Base-by-base conservation (phyloP, 53 echinoderm and acorn worm genomes). In the Henricia sp. region DNA sequence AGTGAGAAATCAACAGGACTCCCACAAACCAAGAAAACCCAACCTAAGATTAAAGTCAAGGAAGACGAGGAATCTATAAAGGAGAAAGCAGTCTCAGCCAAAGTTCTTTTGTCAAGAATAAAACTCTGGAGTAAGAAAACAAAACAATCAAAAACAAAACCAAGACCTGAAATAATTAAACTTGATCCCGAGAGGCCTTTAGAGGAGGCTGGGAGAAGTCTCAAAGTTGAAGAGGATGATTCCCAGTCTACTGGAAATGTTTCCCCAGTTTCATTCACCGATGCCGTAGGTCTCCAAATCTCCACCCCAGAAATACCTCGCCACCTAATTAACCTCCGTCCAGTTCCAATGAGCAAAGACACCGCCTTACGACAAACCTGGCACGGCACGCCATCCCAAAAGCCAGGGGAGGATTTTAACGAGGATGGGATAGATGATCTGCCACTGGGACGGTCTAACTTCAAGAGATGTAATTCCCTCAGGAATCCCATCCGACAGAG, bases 321-420 rank as follows among this genome's bases (percentile, higher is more conserved):
- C 43, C 29, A 26, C 6, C 26, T 29, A 16, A 9, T 53, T 16
- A 3, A 12, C 27, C 44, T 77, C 42, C 30, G 85, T 35, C 53
- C 85, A 0, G 85, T 77, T 5, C 77, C 89, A 34, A 51, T 89
- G 30, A 89, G 19, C n/a, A 76, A 77, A 32, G 89, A 89, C 78
- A 60, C 84, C 1, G 50, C 76, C 60, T 29, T 72, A 19, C 50
- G 89, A 37, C 75, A 70, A 37, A 89, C 89, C 19, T 89, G 89
- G 89, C 89, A 84, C 2, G 84, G 66, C 77, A 60, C 62, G 70
- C 60, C 77, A 0, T 41, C n/a, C 17, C 58, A n/a, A 26, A 77
- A 58, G 40, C 14, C 60, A 0, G 29, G 20, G 19, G 70, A 38
- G 16, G 30, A n/a, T n/a, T n/a, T n/a, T n/a, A n/a, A 3, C 13